Percentiles rank a stretch among this genome's conserved stretches.
Conservation (phyloP, 2,113 vertebrate genomes). For the Sinocyclocheilus maitianheensis region DNA sequence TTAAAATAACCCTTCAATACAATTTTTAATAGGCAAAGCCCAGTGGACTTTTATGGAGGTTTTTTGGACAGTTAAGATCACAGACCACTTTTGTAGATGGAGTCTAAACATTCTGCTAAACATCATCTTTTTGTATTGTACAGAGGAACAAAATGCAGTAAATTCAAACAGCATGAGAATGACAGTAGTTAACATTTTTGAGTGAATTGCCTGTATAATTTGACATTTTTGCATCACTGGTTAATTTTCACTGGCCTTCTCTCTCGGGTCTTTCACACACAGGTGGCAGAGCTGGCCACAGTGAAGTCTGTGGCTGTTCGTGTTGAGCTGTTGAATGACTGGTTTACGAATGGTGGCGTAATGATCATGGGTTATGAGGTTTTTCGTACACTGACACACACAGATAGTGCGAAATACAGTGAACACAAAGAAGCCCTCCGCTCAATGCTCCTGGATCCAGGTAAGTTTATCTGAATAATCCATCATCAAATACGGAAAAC, state of each 20-base stretch:
- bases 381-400: conserved; percentile 86
- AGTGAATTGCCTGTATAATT: neutral
- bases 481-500: neutral
- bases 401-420: conserved; percentile 76
- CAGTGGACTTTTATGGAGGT: neutral
- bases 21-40: neutral
- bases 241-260: neutral
- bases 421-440: conserved; percentile 81
- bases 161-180: neutral
- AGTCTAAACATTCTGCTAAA: neutral
- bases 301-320: conserved; percentile 80
- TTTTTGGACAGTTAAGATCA: neutral
- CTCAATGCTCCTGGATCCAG: conserved; percentile 86
- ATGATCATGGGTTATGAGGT: conserved; percentile 95
- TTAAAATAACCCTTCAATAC: neutral
- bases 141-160: neutral
- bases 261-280: neutral
- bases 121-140: neutral
- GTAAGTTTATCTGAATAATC: conserved; percentile 66
- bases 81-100: neutral
- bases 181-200: too few relatives aligned
- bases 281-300: conserved; percentile 89
- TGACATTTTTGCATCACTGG: neutral
- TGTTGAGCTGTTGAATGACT: conserved; percentile 81
- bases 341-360: conserved; percentile 89